Conservation (phyloP, 2,113 vertebrate species). For the Ranitomeya imitator region DNA sequence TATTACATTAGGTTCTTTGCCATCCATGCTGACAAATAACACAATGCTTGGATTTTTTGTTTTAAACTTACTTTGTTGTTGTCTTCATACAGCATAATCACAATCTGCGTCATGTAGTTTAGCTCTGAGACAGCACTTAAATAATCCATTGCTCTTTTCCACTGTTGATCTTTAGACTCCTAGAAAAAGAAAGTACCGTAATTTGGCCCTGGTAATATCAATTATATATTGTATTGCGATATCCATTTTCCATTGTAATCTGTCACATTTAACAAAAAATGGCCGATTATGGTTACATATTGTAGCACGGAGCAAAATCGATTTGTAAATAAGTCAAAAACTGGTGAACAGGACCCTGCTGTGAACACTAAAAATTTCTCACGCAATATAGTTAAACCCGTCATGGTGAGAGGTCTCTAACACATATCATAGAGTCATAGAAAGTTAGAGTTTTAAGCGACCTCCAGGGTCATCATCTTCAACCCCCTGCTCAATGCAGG, state of each 20-base stretch:
- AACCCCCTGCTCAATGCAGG: too few species aligned
- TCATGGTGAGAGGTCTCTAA: too few species aligned
- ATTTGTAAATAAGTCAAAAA: neutral
- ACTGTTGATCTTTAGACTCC: slow-evolving; percentile 95
- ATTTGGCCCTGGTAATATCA: neutral
- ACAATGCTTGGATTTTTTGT: neutral
- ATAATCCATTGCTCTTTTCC: slow-evolving; percentile 98
- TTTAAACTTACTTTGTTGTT: slow-evolving; percentile 86
- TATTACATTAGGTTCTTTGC: neutral
- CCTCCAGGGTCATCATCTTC: too few species aligned
- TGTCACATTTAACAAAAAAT: neutral
- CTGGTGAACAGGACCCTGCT: neutral
- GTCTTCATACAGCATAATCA: slow-evolving; percentile 98
- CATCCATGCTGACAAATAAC: neutral
- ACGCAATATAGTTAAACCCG: neutral
- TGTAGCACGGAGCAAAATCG: neutral
- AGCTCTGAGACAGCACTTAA: slow-evolving; percentile 95
- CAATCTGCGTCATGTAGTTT: slow-evolving; percentile 99
- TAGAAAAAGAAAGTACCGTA: slow-evolving; percentile 61
- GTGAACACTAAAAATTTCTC: neutral
- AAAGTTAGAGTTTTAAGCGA: too few species aligned
- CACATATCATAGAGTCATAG: too few species aligned
- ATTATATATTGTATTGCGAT: neutral
- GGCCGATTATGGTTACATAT: neutral
- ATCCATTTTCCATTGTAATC: neutral